Evolutionary conservation across 2,888 invertebrate species (phyloP).

Genomic region (Orthosia gothica): DNA sequence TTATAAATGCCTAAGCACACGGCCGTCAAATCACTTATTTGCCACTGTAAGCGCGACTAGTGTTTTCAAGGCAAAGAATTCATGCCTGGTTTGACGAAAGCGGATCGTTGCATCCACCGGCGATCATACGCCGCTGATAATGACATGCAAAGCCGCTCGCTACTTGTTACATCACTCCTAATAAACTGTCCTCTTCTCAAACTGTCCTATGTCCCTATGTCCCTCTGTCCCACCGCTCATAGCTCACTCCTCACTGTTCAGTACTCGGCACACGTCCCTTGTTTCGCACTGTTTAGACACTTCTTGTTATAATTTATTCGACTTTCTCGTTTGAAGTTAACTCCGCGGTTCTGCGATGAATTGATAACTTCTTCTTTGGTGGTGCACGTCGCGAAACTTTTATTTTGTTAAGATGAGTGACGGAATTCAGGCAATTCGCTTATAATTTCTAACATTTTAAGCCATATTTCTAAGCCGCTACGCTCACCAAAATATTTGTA

Average conservation of each 20-base stretch:
- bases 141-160: conserved; percentile 3
- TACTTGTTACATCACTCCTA: not conserved
- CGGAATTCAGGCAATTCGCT: not conserved
- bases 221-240: not conserved
- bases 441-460: not conserved
- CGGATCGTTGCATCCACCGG: not conserved
- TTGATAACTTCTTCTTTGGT: conserved; percentile 19
- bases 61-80: no score
- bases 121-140: not conserved
- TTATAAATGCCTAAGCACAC: not conserved
- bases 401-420: conserved; percentile 9
- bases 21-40: no score
- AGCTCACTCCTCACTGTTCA: not conserved
- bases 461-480: no score
- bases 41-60: no score
- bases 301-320: conserved; percentile 50
- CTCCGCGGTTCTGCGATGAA: conserved; percentile 19
- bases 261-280: conserved; percentile 19
- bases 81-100: no score
- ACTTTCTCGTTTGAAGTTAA: conserved; percentile 19
- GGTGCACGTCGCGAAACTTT: not conserved
- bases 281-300: conserved; percentile 30
- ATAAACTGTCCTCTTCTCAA: not conserved
- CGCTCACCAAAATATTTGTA: not conserved
- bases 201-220: not conserved